Evolutionary conservation across 2,888 invertebrate genomes (phyloP).

Genomic region (Myopa testacea): DNA sequence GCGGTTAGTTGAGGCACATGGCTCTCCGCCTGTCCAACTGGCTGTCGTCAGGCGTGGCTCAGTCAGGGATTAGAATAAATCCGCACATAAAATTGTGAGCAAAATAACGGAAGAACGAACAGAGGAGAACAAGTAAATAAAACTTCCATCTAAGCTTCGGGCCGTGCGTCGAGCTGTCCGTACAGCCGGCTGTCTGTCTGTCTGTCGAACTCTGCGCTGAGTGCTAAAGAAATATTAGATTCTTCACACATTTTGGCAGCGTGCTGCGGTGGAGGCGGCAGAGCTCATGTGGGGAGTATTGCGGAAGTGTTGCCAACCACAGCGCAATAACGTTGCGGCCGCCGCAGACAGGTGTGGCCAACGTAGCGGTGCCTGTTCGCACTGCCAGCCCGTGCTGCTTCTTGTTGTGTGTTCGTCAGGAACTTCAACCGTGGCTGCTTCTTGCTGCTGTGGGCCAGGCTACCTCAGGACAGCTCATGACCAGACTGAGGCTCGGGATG

Average conservation of each 20-base stretch:
- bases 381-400: background rate
- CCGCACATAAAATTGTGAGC: slow-evolving; percentile 17
- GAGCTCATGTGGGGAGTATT: slow-evolving; percentile 20
- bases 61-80: slow-evolving; percentile 25
- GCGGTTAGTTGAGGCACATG: background rate
- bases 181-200: background rate
- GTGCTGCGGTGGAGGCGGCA: background rate
- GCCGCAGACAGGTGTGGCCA: slow-evolving; percentile 18
- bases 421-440: background rate
- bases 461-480: no score
- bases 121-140: background rate
- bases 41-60: slow-evolving; percentile 16
- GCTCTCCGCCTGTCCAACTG: background rate
- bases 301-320: slow-evolving; percentile 32
- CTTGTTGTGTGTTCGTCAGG: background rate
- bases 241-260: slow-evolving; percentile 25
- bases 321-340: slow-evolving; percentile 19
- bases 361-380: background rate
- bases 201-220: background rate
- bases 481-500: no score
- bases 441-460: background rate
- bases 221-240: slow-evolving; percentile 23
- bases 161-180: no score
- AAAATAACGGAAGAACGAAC: slow-evolving; percentile 4
- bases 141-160: background rate